Base-by-base conservation (phyloP, 2,113 vertebrate genomes). In the Dolichotis patagonum region DNA sequence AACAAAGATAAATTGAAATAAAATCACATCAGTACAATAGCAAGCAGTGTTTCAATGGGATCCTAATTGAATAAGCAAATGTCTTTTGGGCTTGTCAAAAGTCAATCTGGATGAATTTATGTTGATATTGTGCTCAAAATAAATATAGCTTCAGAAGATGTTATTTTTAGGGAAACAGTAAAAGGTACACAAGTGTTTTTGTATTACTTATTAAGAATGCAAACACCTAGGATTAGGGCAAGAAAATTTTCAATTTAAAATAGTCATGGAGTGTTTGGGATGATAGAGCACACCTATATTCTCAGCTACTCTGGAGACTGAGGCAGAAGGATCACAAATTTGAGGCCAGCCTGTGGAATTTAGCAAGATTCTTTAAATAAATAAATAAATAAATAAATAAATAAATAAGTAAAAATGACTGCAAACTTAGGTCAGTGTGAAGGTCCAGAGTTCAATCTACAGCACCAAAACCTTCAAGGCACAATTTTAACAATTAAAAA, bases 401-500 rank as follows among this genome's bases (percentile, higher is more conserved):
- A 46, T 46, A 46, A 4, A 80, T 20, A 46, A 4, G 52, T 20
- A 35, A 49, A 80, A 52, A 20, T 3, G 8, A 19, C 7, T 49
- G 43, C 7, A 49, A 78, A 49, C 6, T 78, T 46, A 78, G 14
- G 13, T 78, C 43, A 78, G 26, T 78, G 13, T 32, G 35, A 80
- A 54, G 49, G 6, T 30, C 77, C 17, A 22, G 77, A 14, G 16
- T 35, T 80, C 49, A 80, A 5, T 11, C 30, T 26, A 32, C 30
- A 80, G 30, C n/a, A 54, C 30, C 30, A 35, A 80, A 80, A 52
- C 17, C 16, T 35, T 54, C 30, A 86, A 85, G 8, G 3, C 11
- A 82, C 2, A 78, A 63, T 49, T 81, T 90, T 73, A 93, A 69
- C 9, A 86, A 86, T 75, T 94, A 35, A 69, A 94, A 94, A 63